Evolutionary conservation across 2,888 invertebrate genomes (phyloP), one percentile per base, ranked within the genome.

Genomic region (Hemaris fuciformis): DNA sequence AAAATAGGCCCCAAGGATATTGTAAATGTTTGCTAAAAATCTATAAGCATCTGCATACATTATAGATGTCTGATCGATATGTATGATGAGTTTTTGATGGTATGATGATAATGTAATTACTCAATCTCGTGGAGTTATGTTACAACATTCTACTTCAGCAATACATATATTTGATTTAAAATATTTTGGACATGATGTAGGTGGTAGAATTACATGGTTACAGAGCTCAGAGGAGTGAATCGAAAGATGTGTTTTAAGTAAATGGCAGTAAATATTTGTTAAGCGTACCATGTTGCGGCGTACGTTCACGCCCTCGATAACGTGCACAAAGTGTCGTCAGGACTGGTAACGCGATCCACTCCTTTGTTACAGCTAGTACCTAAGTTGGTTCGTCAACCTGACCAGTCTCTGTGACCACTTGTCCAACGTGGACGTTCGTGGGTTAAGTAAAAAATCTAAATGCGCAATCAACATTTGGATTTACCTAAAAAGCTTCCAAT

Each of bases 301-400:
- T 53, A 25, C 74, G 78, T 87, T 87, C 84, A 87, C 81, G 89
- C 83, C 81, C 84, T 74, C 84, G 80, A 86, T 85, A 80, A 65
- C 75, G 68, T 74, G 68, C 73, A 88, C 86, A 88, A 87, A 86
- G 84, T 86, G 78, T 69, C 74, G 73, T 70, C 80, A 74, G 77
- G 67, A 66, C 68, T 61, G 64, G 91, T 80, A 88, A 91, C 72
- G 58, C 68, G 81, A 91, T 85, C 83, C 77, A 64, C 59, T 62
- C 67, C 83, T 73, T 80, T 91, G 91, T 89, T 67, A 61, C 59
- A 59, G 48, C 68, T 64, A 68, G 67, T 74, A 68, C 74, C 72
- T 73, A 64, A 68, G 77, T 72, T 83, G 80, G 88, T 89, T 89
- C 86, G 87, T 79, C 87, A 87, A 88, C 85, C 87, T 85, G 81